These are phyloP conservation scores for Ginglymostoma cirratum DNA, from an alignment of 2,113 vertebrate genomes.

Conservation along the genomic window DNA sequence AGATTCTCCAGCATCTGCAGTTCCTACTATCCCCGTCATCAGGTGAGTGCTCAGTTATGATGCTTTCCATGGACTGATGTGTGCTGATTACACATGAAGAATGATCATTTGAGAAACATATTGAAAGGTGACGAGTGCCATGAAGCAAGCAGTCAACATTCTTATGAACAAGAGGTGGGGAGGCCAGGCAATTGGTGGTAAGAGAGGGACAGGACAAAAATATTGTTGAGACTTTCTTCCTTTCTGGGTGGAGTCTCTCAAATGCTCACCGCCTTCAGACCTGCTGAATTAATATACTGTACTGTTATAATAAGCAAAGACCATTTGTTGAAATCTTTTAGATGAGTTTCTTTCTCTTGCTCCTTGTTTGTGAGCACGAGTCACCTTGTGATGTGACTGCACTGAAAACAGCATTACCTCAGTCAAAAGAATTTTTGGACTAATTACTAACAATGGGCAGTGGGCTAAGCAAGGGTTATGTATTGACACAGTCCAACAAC, in stretches of 20 bases:
- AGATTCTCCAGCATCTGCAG: no score
- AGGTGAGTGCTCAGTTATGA: neutral
- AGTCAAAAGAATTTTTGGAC: neutral
- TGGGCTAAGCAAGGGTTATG: neutral
- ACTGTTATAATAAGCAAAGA: neutral
- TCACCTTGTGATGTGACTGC: neutral
- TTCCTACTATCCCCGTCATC: neutral
- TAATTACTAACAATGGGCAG: neutral
- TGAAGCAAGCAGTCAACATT: neutral
- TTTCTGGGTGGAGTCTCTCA: neutral
- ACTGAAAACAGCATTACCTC: neutral
- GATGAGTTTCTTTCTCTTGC: neutral
- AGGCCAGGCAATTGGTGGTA: neutral
- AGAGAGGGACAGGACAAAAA: neutral
- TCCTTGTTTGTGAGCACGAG: neutral
- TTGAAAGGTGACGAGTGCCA: neutral
- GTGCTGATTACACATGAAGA: neutral
- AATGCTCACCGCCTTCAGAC: neutral
- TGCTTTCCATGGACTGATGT: neutral
- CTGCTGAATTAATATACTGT: neutral
- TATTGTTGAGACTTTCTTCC: neutral
- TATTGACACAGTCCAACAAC: neutral
- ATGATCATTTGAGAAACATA: neutral
- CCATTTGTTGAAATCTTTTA: neutral
- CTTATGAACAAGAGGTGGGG: neutral